phyloP scores from a whole-genome alignment of 1,140 invertebrate species.

The Drosophila micromelanica region DNA sequence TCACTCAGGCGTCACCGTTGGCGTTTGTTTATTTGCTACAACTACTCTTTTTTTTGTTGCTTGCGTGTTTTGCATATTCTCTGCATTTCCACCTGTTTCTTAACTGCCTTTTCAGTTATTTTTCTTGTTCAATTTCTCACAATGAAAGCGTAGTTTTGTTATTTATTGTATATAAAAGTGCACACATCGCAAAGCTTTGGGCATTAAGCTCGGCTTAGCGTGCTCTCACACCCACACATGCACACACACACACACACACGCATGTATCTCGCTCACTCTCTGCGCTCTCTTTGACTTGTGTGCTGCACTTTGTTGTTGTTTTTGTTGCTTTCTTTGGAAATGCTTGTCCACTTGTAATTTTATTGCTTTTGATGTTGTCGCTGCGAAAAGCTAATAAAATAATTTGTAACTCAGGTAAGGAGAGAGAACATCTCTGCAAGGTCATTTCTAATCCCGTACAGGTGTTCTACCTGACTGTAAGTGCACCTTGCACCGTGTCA shows the following conservation, averaged over 20 bases:
- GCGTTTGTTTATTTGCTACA: constrained; percentile 60
- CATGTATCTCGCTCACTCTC: constrained; percentile 2
- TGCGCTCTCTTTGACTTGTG: neutral
- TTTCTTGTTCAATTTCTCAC: constrained; percentile 22
- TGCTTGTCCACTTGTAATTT: constrained; percentile 32
- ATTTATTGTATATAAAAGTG: neutral
- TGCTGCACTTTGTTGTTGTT: constrained; percentile 16
- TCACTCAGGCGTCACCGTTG: constrained; percentile 76
- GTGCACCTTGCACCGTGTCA: constrained; percentile 27
- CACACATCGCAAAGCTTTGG: neutral
- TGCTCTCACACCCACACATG: constrained; percentile 1
- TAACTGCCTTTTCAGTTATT: neutral
- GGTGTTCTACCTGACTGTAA: constrained; percentile 64
- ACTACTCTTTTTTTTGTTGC: constrained; percentile 22
- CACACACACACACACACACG: neutral
- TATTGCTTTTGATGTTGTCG: constrained; percentile 27
- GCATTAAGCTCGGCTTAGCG: constrained; percentile 34
- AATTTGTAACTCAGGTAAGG: constrained; percentile 57
- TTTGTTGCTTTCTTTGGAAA: constrained; percentile 36
- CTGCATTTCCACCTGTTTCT: constrained; percentile 31
- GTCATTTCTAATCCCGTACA: constrained; percentile 68
- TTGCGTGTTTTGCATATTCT: constrained; percentile 38
- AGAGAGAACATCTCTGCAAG: constrained; percentile 11
- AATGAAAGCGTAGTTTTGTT: constrained; percentile 19
- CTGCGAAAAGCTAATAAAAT: constrained; percentile 70